These are phyloP conservation scores for Morelia viridis DNA, from an alignment of 2,797 vertebrate species.

Conservation along the genomic window DNA sequence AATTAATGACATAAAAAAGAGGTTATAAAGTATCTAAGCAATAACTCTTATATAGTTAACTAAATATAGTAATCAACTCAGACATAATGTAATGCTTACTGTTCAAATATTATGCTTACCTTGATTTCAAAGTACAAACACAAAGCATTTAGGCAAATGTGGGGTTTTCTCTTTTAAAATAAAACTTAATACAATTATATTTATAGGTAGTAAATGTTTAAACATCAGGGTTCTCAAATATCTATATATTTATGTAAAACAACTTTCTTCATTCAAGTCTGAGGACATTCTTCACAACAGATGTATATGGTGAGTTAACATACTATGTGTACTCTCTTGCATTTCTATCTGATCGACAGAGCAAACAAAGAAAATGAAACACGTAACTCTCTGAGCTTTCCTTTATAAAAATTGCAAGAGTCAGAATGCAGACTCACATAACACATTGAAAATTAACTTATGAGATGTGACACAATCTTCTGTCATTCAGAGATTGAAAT, in stretches of 20 bases:
- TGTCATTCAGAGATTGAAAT: not conserved
- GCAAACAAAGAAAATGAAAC: not conserved
- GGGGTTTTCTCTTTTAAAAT: not conserved
- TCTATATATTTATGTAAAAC: conserved; percentile 24
- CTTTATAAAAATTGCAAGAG: not conserved
- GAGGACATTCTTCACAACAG: not conserved
- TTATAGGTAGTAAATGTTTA: not conserved
- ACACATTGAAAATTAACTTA: not conserved
- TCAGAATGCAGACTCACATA: not conserved
- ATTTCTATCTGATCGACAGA: not conserved
- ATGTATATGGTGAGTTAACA: not conserved
- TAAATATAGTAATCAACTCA: not conserved
- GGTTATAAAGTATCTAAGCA: not conserved
- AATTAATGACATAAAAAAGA: conserved; percentile 26
- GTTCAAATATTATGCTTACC: not conserved
- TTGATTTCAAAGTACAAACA: not conserved
- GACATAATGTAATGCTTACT: not conserved
- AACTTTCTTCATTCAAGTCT: not conserved
- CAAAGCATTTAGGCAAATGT: not conserved
- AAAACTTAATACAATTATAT: not conserved
- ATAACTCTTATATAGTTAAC: not conserved
- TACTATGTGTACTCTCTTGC: not conserved
- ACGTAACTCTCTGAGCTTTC: not conserved
- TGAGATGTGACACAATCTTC: not conserved
- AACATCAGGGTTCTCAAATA: not conserved